Conservation (phyloP, 1,140 invertebrate genomes). For the Polyergus mexicanus region DNA sequence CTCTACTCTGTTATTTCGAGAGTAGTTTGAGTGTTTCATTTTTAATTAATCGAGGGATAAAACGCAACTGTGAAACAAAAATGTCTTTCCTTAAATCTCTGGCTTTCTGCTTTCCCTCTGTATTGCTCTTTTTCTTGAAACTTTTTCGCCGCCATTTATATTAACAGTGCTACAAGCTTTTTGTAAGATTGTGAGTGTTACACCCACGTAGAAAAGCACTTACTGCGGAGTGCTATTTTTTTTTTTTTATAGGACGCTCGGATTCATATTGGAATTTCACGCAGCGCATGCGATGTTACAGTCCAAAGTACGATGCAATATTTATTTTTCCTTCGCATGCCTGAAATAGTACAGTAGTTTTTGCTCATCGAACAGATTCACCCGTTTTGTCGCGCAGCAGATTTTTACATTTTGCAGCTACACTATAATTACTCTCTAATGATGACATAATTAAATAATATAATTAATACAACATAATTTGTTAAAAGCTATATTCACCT, state of each 20-base stretch:
- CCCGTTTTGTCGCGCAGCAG: neutral
- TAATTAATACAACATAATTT: too few species aligned
- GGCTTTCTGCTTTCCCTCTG: neutral
- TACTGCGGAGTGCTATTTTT: constrained; percentile 44
- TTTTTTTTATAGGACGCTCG: constrained; percentile 35
- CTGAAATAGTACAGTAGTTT: neutral
- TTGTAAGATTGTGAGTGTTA: constrained; percentile 12
- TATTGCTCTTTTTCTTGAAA: neutral
- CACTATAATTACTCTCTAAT: neutral
- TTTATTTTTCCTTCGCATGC: constrained; percentile 24
- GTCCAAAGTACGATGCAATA: constrained; percentile 3
- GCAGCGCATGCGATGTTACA: neutral
- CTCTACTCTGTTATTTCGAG: neutral
- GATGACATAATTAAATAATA: too few species aligned
- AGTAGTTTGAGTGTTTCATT: neutral
- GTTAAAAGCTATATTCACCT: neutral
- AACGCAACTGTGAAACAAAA: neutral
- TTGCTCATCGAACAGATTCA: neutral
- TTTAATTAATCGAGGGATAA: constrained; percentile 30
- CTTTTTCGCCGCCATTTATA: constrained; percentile 37
- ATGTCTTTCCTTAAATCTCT: neutral
- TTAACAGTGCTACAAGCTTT: constrained; percentile 43
- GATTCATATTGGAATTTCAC: constrained; percentile 28
- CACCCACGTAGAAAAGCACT: constrained; percentile 42
- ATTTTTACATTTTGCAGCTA: neutral